These are phyloP conservation scores for Emberiza fucata DNA, from an alignment of 2,113 vertebrate genomes.

Conservation along the genomic window DNA sequence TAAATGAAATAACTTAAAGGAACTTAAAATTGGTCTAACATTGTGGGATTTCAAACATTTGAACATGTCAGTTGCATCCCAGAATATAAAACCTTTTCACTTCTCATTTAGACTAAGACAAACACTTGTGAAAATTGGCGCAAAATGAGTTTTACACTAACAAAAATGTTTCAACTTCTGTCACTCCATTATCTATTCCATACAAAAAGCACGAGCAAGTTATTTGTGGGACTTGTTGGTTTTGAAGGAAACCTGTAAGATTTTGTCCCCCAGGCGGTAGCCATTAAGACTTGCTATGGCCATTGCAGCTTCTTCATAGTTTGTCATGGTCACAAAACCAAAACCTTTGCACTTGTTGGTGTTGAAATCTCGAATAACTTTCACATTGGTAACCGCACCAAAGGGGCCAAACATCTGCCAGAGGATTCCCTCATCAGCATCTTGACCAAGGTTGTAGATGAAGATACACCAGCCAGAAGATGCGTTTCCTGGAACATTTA, in stretches of 20 bases:
- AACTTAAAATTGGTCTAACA: conserved; percentile 81
- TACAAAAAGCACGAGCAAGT: conserved; percentile 82
- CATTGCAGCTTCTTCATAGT: conserved; percentile 99
- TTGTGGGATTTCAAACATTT: conserved; percentile 83
- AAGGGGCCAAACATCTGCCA: conserved; percentile 99
- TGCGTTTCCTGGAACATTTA: conserved; percentile 87
- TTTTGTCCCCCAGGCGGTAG: conserved; percentile 98
- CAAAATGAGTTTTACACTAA: conserved; percentile 88
- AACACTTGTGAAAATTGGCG: conserved; percentile 88
- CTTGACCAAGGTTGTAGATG: conserved; percentile 98
- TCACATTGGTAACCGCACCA: conserved; percentile 97
- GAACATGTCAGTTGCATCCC: conserved; percentile 85
- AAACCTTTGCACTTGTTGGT: conserved; percentile 99
- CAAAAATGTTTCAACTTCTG: conserved; percentile 76
- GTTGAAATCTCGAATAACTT: conserved; percentile 99
- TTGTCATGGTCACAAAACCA: conserved; percentile 99
- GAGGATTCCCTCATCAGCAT: conserved; percentile 96
- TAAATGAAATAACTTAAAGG: conserved; percentile 78
- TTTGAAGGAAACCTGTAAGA: conserved; percentile 99
- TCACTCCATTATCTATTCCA: conserved; percentile 83
- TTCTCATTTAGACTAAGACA: conserved; percentile 86
- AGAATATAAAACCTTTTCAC: conserved; percentile 82
- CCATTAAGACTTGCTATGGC: conserved; percentile 98
- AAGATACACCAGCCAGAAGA: conserved; percentile 98
- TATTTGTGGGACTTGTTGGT: conserved; percentile 99